Evolutionary conservation across 2,797 vertebrate species (phyloP), one percentile per base, ranked within the genome.

Genomic region (Tachyglossus aculeatus): DNA sequence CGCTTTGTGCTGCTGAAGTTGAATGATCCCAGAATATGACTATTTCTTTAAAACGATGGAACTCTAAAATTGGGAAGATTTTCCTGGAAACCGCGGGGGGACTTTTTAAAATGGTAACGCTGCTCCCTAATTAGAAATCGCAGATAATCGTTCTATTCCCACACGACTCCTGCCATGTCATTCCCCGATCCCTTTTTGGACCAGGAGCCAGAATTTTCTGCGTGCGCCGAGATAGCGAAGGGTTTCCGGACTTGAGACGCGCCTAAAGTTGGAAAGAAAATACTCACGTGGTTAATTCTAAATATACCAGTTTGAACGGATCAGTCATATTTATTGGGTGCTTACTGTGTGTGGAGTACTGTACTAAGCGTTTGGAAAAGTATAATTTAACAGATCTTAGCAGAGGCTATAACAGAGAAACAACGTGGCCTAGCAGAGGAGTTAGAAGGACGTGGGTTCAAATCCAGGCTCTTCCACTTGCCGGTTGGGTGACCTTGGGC

Each of bases 111-210:
- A 34, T 40, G 75, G 83, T 74, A 76, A 71, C 59, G 38, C 13
- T 8, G 31, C 16, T 53, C 81, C 24, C 4, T 62, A 65, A 45
- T 82, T 79, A 80, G 77, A 90, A 84, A 63, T 63, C 66, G 34
- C 47, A 69, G 32, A 75, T 83, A 80, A 85, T 88, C 64, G 5
- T 78, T 66, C 70, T 82, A 64, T 13, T 83, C 80, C 29, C 58
- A 76, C 67, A 74, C 57, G 74, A 60, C 34, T 67, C 44, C 67
- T 76, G 67, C 82, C 81, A 48, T 82, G 77, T 89, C 85, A 90
- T 83, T 90, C 92, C 90, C 89, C 88, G 79, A 14, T 25, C 67
- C 38, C 81, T 74, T 48, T 79, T 86, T 86, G 52, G 77, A 34
- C 71, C 55, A 15, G 38, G 12, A 57, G 16, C 52, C 67, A 62